phyloP scores from a whole-genome alignment of 2,888 invertebrate species.

The Fabriciana adippe region DNA sequence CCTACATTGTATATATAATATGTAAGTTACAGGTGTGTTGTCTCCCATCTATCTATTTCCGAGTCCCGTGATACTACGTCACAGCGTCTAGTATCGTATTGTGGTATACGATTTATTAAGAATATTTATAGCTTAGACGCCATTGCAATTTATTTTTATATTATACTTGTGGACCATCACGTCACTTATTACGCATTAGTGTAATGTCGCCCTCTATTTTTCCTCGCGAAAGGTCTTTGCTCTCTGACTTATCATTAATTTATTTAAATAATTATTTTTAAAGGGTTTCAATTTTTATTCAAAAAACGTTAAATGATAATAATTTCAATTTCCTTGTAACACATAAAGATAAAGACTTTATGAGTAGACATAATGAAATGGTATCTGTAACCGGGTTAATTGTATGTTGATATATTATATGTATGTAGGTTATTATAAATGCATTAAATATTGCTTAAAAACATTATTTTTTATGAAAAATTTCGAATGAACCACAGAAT shows the following conservation, averaged over 20 bases:
- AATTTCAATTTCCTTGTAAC: no score
- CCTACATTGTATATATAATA: constrained; percentile 13
- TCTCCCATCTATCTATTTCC: constrained; percentile 65
- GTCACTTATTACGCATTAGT: constrained; percentile 13
- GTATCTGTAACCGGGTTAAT: no score
- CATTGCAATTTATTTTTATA: constrained; percentile 23
- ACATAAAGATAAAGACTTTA: no score
- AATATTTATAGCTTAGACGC: constrained; percentile 25
- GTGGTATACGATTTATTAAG: constrained; percentile 26
- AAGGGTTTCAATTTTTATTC: no score
- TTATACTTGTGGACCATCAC: constrained; percentile 1
- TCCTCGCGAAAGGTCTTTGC: not conserved
- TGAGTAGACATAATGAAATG: no score
- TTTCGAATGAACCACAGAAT: no score
- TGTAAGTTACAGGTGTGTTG: constrained; percentile 63
- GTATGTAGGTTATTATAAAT: no score
- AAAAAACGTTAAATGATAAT: no score
- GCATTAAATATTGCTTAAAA: no score
- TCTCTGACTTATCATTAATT: not conserved
- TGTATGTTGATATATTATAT: no score
- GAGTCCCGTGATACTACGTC: constrained; percentile 56
- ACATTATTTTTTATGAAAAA: no score
- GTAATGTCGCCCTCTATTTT: not conserved
- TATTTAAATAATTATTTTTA: no score
- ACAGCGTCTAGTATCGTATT: constrained; percentile 39